These are phyloP conservation scores for Liparis tanakae DNA, from an alignment of 2,797 vertebrate genomes.

Conservation along the genomic window DNA sequence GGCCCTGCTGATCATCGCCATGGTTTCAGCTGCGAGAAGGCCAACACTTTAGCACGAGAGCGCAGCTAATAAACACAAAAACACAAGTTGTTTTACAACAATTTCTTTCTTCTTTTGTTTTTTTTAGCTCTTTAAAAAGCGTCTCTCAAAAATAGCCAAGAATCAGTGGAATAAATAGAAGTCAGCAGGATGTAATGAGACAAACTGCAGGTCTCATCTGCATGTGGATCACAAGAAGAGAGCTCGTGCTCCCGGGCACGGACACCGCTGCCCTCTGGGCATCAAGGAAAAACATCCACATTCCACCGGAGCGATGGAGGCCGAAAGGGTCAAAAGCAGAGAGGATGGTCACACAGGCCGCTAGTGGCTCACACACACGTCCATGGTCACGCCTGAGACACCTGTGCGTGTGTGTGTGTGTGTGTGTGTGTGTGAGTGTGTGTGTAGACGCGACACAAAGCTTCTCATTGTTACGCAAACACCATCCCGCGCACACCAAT, in stretches of 20 bases:
- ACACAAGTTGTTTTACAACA: conserved; percentile 17
- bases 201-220: too few species aligned
- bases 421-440: conserved; percentile 42
- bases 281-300: conserved; percentile 5
- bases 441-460: conserved; percentile 44
- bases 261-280: neutral
- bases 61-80: neutral
- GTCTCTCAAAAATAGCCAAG: neutral
- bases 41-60: conserved; percentile 64
- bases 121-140: conserved; percentile 14
- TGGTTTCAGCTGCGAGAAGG: conserved; percentile 71
- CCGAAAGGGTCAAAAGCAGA: neutral
- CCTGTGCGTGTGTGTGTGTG: conserved; percentile 42
- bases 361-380: conserved; percentile 54
- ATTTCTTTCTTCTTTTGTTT: neutral
- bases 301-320: conserved; percentile 25
- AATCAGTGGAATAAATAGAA: neutral
- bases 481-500: neutral
- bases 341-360: conserved; percentile 68
- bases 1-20: conserved; percentile 64
- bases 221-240: neutral
- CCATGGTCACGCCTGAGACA: conserved; percentile 71
- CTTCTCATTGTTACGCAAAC: conserved; percentile 31
- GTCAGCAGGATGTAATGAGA: conserved; percentile 18
- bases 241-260: conserved; percentile 4